A percentile compares a stretch with the other conserved stretches of the same genome.
phyloP scores from a whole-genome alignment of 1,140 invertebrate species.

The Hyposmocoma kahamanoa region DNA sequence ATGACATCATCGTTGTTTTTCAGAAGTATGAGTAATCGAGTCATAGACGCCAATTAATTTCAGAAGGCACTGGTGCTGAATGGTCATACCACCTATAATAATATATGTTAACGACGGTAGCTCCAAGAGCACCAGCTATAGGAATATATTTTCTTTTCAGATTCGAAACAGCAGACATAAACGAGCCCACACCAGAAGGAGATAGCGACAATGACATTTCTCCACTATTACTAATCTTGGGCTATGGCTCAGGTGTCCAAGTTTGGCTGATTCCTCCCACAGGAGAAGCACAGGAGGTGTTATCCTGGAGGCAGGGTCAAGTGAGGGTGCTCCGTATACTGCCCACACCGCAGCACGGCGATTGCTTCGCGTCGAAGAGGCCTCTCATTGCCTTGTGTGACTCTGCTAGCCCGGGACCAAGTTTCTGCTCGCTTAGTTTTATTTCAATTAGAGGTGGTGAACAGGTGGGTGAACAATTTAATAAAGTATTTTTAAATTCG shows the following conservation, averaged over 20 bases:
- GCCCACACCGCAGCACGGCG: conserved; percentile 82
- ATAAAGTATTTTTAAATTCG: no score
- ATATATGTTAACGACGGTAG: no score
- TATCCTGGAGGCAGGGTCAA: conserved; percentile 92
- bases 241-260: conserved; percentile 62
- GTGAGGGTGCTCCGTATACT: conserved; percentile 88
- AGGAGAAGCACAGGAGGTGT: conserved; percentile 92
- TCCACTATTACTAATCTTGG: conserved; percentile 87
- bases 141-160: conserved; percentile 23
- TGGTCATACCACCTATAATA: no score
- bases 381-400: conserved; percentile 93
- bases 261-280: conserved; percentile 86
- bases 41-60: no score
- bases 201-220: conserved; percentile 83
- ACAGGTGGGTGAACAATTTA: conserved; percentile 84
- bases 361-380: conserved; percentile 83
- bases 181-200: conserved; percentile 81
- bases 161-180: conserved; percentile 89
- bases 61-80: no score
- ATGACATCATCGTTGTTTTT: no score
- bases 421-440: conserved; percentile 91
- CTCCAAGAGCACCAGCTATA: no score
- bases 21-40: no score
- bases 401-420: conserved; percentile 83
- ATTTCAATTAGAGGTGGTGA: conserved; percentile 92